Conservation (phyloP, 2,888 invertebrate species). For the Lepidochrysops patricia region DNA sequence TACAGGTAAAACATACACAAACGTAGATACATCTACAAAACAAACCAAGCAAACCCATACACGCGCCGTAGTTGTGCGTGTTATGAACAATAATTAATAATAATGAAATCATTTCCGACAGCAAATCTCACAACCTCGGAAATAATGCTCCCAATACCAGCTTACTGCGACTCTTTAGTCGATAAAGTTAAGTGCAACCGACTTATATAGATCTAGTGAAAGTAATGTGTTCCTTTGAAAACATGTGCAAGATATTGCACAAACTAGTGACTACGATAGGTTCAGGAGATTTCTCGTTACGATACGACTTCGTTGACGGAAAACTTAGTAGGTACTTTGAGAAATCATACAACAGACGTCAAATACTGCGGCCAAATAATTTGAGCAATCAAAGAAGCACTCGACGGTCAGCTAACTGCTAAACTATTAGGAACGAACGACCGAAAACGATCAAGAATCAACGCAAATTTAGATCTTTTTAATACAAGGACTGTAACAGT, state of each 20-base stretch:
- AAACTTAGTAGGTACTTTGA: slow-evolving; percentile 13
- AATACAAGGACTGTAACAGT: slow-evolving; percentile 51
- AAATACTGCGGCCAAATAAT: slow-evolving; percentile 45
- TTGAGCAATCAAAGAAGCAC: slow-evolving; percentile 67
- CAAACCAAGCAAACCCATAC: slow-evolving; percentile 66
- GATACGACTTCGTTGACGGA: slow-evolving; percentile 21
- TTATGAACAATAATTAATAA: slow-evolving; percentile 51
- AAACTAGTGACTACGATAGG: slow-evolving; percentile 15
- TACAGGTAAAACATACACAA: slow-evolving; percentile 57
- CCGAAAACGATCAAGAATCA: slow-evolving; percentile 44
- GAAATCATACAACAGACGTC: slow-evolving; percentile 14
- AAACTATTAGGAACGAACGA: slow-evolving; percentile 64
- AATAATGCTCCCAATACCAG: slow-evolving; percentile 75
- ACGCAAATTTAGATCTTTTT: slow-evolving; percentile 54
- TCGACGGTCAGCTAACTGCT: slow-evolving; percentile 44
- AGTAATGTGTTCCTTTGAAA: slow-evolving; percentile 12
- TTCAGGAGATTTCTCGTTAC: slow-evolving; percentile 23
- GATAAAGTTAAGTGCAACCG: slow-evolving; percentile 43
- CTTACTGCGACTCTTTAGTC: slow-evolving; percentile 54
- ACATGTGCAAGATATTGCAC: slow-evolving; percentile 16
- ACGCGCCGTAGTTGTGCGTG: slow-evolving; percentile 65
- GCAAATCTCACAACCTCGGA: slow-evolving; percentile 72
- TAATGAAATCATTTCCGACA: slow-evolving; percentile 70
- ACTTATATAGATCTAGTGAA: slow-evolving; percentile 22
- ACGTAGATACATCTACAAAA: slow-evolving; percentile 60